A percentile compares a stretch with the other conserved stretches of the same genome.
Evolutionary conservation across 2,797 vertebrate species (phyloP).

Genomic region (Chloroceryle inda): DNA sequence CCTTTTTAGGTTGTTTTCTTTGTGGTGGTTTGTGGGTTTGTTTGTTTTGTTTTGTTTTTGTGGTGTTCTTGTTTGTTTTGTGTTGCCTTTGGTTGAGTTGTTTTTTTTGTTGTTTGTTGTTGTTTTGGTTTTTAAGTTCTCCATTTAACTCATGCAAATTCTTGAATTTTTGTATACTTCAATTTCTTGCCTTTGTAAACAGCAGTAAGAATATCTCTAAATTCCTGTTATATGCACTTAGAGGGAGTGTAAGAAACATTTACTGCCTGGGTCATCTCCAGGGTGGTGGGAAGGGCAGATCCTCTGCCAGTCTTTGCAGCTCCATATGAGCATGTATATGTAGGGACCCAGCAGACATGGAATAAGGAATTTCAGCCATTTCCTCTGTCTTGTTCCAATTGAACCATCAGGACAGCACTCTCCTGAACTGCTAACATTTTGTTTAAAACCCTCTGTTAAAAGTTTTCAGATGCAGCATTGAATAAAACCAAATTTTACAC

Average conservation of each 20-base stretch:
- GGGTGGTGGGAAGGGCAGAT: no score
- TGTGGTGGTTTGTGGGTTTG: no score
- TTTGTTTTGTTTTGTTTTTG: no score
- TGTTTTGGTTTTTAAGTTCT: neutral
- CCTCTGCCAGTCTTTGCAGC: no score
- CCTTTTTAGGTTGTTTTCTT: neutral
- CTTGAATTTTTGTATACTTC: neutral
- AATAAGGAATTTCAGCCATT: neutral
- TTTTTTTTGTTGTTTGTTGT: no score
- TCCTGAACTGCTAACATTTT: neutral
- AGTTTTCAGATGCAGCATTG: neutral
- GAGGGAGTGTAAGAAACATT: neutral
- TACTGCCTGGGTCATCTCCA: neutral
- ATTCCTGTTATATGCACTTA: rapidly evolving
- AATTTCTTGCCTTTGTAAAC: neutral
- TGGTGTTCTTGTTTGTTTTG: neutral
- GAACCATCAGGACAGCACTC: neutral
- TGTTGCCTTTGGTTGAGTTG: no score
- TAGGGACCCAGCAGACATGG: no score
- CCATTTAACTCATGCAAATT: neutral
- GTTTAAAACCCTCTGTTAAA: neutral
- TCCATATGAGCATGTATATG: rapidly evolving
- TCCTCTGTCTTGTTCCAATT: neutral
- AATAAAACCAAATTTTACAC: neutral
- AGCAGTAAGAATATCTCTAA: neutral